Base-by-base conservation (phyloP, 2,797 vertebrate genomes). In the Thamnophis elegans region DNA sequence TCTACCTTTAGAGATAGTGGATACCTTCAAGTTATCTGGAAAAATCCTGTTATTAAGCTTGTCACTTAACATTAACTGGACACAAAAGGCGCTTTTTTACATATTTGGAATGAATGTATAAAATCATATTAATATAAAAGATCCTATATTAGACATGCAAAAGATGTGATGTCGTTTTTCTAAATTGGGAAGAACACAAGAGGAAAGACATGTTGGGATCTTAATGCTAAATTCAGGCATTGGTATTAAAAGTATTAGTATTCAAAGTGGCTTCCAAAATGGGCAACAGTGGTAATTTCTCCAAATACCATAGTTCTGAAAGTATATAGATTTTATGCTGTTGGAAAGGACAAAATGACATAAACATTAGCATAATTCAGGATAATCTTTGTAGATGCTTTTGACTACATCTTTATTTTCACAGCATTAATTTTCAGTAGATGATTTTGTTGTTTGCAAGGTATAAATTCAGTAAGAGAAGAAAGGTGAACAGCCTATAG, bases 11-110 rank as follows among this genome's bases (percentile, higher is more conserved):
- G 92, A 65, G 91, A 25, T 0, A 1, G 18, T 58, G 62, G 86
- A 26, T 85, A 54, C 42, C 89, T 89, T 94, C 89, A 93, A 88
- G 86, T 55, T 1, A 10, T 86, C 86, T 14, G 88, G 89, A 91
- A 92, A 89, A 78, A 42, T 78, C 8, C 36, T 26, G 51, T n/a
- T 86, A 91, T 88, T 89, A 25, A 42, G 73, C 4, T 78, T 78
- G 18, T 42, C 36, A 10, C 73, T 78, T 78, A 14, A 94, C 56
- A 51, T 36, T 42, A 60, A 73, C 36, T 0, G 0, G n/a, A 36
- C 8, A 14, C 7, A 25, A 73, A 0, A 0, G 18, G 88, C 51
- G 36, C 26, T 47, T 42, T 87, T 87, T 58, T 87, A 36, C 16
- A 10, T 51, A 60, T 89, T 18, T 28, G 51, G 47, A 78, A 78